These are phyloP conservation scores for Bombyx mandarina DNA, from an alignment of 1,140 invertebrate genomes.

Conservation along the genomic window DNA sequence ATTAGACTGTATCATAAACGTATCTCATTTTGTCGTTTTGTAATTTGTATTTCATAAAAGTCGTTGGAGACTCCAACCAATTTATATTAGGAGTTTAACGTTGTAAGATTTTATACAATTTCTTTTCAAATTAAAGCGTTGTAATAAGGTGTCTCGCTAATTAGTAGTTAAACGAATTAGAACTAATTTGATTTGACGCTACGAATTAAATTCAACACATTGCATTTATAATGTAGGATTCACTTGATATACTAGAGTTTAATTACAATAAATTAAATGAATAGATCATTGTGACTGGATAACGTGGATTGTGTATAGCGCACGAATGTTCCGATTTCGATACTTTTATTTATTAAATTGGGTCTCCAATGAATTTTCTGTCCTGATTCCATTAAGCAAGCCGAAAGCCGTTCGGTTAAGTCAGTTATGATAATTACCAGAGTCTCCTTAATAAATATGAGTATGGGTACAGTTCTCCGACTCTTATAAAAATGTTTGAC, in stretches of 20 bases:
- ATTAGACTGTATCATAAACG: no score
- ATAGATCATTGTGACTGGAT: constrained; percentile 25
- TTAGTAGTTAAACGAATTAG: no score
- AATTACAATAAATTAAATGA: constrained; percentile 24
- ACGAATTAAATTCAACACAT: constrained; percentile 12
- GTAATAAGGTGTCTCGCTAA: no score
- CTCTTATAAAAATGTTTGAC: constrained; percentile 53
- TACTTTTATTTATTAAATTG: constrained; percentile 31
- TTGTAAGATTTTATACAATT: no score
- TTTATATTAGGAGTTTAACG: no score
- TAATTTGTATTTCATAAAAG: no score
- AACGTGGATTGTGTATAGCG: constrained; percentile 15
- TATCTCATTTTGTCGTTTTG: no score
- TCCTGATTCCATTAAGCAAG: constrained; percentile 32
- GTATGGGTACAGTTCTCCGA: constrained; percentile 37
- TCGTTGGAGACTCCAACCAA: no score
- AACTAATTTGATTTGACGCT: neutral
- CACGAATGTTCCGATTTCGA: constrained; percentile 22
- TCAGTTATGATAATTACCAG: constrained; percentile 59
- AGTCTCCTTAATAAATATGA: constrained; percentile 57
- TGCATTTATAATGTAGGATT: constrained; percentile 18
- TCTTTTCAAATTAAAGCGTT: no score
- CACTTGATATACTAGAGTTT: constrained; percentile 12
- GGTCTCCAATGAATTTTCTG: constrained; percentile 19
- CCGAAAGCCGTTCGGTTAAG: constrained; percentile 42